Evolutionary conservation across 2,113 vertebrate species (phyloP), one percentile per base, ranked within the genome.

Genomic region (Octodon degus): DNA sequence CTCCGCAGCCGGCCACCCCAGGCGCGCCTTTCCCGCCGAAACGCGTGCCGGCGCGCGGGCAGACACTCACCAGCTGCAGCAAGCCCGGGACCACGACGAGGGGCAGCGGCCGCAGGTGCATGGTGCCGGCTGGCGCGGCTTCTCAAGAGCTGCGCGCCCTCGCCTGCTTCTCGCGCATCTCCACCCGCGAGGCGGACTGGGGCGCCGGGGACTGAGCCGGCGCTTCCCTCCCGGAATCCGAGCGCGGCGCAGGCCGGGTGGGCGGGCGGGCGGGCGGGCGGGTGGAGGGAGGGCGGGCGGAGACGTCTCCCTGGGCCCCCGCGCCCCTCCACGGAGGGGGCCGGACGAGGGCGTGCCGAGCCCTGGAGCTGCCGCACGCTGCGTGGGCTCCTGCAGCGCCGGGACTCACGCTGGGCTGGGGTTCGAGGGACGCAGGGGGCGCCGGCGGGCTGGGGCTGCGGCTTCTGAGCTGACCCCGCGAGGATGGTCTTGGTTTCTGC

Each of bases 31-130:
- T 98, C 97, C 97, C 97, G 96, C 97, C 96, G 92, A 97, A 97
- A 96, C 40, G 40, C 79, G 40, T 40, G 14, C 79, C 4, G 0
- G 81, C 50, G 63, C n/a, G 72, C 95, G 22, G 68, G 82, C 24
- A 43, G 3, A 79, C 83, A 98, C 99, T 99, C 98, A 99, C 99
- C 98, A 99, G 99, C 97, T 99, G 99, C 95, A 99, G 99, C 96
- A 99, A 98, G 94, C 99, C 98, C n/a, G 99, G 98, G 92, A 99
- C 96, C 97, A 99, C 98, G 86, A 99, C 80, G 68, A 99, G 98
- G 96, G 98, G 98, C 97, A 98, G 97, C 90, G 99, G 98, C 97
- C 98, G 98, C 97, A 99, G 98, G 92, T 97, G 98, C 98, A 98
- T 99, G 99, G 99, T 99, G 98, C 98, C 99, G 98, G 97, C 93